Evolutionary conservation across 35 echinoderm and acorn worm species (phyloP), one percentile per base, ranked within the genome.

Genomic region (Amphiura filiformis): DNA sequence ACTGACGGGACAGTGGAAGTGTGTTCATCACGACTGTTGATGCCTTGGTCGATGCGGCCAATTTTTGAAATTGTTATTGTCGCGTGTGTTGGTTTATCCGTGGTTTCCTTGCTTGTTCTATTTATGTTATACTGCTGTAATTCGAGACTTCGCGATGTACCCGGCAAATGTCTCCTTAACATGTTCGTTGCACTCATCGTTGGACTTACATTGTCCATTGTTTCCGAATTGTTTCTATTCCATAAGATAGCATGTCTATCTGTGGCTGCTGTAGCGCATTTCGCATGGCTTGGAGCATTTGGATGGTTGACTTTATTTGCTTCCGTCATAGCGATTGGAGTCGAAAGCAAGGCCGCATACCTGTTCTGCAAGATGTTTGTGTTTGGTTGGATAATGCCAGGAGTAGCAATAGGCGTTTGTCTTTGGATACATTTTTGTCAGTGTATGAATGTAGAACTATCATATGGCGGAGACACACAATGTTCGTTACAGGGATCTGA

Each of bases 371-470:
- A 30, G 26, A 70, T 70, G 26, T 70, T 70, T 70, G 61, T 18
- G 7, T 11, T 70, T 70, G 61, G 61, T 26, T 70, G 61, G 61
- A 11, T 70, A 2, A 30, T 70, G 28, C 61, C 61, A 13, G 61
- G 7, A 26, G 61, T 70, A 13, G 61, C 17, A 15, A 30, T 70
- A 26, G 61, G 61, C 2, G 7, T 70, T 1, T 70, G 61, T 70
- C 61, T 70, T 70, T 70, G 61, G 61, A 70, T 70, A 11, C 61
- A 70, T n/a, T 70, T 70, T 70, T 70, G 61, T 70, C 61, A 70
- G 26, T 70, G 61, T n/a, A 26, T 70, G 61, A 70, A 70, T 70
- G 28, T 70, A 70, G 61, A 70, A 23, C 7, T 70, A 13, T 70
- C 61, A 4, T 70, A 70, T 70, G 61, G 61, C 26, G 2, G 61